These are phyloP conservation scores for Lepidocyrtinus sp. DNA, from an alignment of 2,888 invertebrate genomes.

Conservation along the genomic window DNA sequence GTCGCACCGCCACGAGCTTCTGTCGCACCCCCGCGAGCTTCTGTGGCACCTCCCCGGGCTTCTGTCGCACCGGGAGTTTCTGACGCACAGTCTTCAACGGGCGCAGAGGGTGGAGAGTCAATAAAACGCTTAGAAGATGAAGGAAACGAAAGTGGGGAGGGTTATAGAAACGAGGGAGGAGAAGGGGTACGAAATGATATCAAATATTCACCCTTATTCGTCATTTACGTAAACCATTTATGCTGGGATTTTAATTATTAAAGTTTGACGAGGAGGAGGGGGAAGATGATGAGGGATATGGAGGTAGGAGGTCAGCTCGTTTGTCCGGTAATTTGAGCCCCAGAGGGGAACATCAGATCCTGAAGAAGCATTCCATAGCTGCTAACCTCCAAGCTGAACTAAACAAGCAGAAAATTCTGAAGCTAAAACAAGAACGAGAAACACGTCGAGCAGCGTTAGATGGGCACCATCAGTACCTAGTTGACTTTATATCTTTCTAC, in stretches of 20 bases:
- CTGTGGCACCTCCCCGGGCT: no score
- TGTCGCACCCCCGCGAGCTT: no score
- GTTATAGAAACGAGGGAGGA: not conserved
- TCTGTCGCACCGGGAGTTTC: no score
- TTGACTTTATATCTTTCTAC: conserved; percentile 78
- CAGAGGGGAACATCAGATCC: no score
- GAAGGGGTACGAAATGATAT: no score
- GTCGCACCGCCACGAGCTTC: no score
- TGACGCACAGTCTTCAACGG: no score
- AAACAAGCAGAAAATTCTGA: conserved; percentile 70
- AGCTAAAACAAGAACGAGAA: conserved; percentile 78
- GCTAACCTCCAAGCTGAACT: conserved; percentile 62
- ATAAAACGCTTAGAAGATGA: conserved; percentile 5
- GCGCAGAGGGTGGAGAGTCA: not conserved
- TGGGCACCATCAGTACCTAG: conserved; percentile 78
- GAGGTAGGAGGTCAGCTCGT: no score
- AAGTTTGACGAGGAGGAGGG: conserved; percentile 11
- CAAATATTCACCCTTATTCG: no score
- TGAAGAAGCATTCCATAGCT: conserved; percentile 45
- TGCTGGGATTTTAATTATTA: not conserved
- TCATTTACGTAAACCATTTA: not conserved
- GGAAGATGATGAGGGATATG: not conserved
- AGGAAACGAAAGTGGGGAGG: not conserved
- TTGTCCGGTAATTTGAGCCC: no score
- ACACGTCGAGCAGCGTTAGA: conserved; percentile 74